Conservation (phyloP, 2,113 vertebrate species). For the Pandion haliaetus region DNA sequence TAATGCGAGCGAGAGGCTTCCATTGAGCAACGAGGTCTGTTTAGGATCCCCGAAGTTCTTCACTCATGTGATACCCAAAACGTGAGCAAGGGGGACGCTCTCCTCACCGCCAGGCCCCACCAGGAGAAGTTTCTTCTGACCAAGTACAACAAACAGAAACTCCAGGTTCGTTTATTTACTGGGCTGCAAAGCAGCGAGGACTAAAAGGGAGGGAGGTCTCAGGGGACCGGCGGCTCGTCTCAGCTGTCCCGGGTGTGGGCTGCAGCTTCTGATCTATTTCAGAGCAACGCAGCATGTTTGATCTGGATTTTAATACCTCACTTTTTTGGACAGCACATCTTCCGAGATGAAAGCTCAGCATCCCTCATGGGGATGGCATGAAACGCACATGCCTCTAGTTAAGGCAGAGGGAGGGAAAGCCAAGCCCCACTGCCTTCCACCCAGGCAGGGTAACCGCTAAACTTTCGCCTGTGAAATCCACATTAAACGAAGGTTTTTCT, state of each 20-base stretch:
- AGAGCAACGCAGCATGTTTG: neutral
- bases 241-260: neutral
- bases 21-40: neutral
- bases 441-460: neutral
- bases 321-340: neutral
- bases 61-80: neutral
- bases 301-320: neutral
- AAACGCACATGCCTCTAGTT: neutral
- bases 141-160: neutral
- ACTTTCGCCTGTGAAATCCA: neutral
- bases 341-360: neutral
- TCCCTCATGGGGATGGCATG: neutral
- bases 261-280: conserved; percentile 14
- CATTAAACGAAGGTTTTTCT: neutral
- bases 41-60: neutral
- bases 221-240: neutral
- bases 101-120: neutral
- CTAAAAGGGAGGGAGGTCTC: neutral
- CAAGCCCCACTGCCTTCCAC: neutral
- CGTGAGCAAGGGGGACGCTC: accelerated
- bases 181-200: neutral
- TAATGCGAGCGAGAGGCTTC: accelerated
- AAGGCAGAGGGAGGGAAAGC: neutral
- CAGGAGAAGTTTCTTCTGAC: neutral
- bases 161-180: neutral